A percentile compares a stretch with the other conserved stretches of the same genome.
phyloP scores from a whole-genome alignment of 1,140 invertebrate species.

The Lutraria rhynchaena region DNA sequence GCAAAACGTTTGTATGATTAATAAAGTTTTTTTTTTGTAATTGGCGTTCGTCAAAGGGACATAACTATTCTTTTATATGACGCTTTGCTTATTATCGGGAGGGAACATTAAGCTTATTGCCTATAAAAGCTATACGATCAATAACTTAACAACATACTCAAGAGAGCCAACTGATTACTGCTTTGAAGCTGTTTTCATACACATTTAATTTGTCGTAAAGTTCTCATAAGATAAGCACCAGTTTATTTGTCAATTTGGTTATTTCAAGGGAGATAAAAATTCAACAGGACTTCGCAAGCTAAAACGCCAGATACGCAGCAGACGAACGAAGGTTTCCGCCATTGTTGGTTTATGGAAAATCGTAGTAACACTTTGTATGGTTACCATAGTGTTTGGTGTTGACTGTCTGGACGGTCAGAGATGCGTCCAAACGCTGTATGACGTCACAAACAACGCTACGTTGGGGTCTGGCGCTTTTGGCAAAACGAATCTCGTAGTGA shows the following conservation, averaged over 20 bases:
- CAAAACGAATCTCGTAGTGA: constrained; percentile 16
- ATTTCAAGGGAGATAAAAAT: constrained; percentile 80
- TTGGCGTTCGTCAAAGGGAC: too few species aligned
- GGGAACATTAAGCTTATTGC: too few species aligned
- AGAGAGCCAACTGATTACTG: too few species aligned
- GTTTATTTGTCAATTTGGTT: background rate
- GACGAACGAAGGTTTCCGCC: constrained; percentile 68
- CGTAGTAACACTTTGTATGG: constrained; percentile 52
- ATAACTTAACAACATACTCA: too few species aligned
- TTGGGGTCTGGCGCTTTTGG: constrained; percentile 13
- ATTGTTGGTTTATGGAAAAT: constrained; percentile 77
- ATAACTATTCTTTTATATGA: too few species aligned
- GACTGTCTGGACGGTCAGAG: constrained; percentile 34
- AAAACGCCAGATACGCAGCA: constrained; percentile 66
- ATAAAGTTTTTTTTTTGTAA: too few species aligned
- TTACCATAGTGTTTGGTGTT: constrained; percentile 50
- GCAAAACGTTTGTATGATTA: too few species aligned
- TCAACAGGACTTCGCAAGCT: constrained; percentile 63
- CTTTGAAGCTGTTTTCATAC: too few species aligned
- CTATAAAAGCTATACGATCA: too few species aligned
- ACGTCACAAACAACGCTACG: constrained; percentile 16
- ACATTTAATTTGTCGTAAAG: too few species aligned
- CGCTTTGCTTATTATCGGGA: too few species aligned
- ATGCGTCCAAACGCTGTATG: constrained; percentile 47
- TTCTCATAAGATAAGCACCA: too few species aligned